A percentile compares a stretch with the other conserved stretches of the same genome.
Evolutionary conservation across 1,140 invertebrate genomes (phyloP).

Genomic region (Drosophila littoralis): DNA sequence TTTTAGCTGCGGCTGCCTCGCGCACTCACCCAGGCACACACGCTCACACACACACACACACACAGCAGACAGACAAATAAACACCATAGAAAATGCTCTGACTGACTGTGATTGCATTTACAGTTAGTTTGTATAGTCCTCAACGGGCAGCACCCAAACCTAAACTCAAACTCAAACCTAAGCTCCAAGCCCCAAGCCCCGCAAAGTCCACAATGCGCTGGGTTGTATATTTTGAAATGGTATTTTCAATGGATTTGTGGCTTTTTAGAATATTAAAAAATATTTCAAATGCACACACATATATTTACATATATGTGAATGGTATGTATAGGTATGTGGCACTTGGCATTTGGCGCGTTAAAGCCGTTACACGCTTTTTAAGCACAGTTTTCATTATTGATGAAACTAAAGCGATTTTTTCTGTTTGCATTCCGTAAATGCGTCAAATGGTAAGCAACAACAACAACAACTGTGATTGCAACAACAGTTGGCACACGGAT

Average conservation of each 20-base stretch:
- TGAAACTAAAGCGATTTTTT: conserved; percentile 58
- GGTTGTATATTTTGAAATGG: conserved; percentile 37
- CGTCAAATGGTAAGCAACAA: conserved; percentile 54
- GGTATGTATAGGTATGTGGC: background rate
- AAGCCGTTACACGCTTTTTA: conserved; percentile 75
- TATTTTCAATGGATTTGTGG: conserved; percentile 77
- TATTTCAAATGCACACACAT: conserved; percentile 42
- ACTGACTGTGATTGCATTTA: conserved; percentile 69
- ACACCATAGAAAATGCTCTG: conserved; percentile 33
- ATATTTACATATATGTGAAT: conserved; percentile 1
- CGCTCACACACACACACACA: background rate
- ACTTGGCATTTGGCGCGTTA: conserved; percentile 45
- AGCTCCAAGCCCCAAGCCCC: background rate
- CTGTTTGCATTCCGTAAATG: conserved; percentile 24
- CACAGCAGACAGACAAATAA: conserved; percentile 45
- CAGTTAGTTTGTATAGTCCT: conserved; percentile 47
- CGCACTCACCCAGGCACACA: conserved; percentile 2
- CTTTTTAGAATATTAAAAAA: conserved; percentile 82
- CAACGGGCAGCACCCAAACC: conserved; percentile 13
- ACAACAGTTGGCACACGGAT: conserved; percentile 26
- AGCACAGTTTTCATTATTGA: conserved; percentile 72
- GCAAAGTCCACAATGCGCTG: conserved; percentile 27
- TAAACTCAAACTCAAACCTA: conserved; percentile 1
- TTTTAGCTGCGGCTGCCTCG: conserved; percentile 40
- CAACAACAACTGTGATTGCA: conserved; percentile 15